These are phyloP conservation scores for Phodopus roborovskii DNA, from an alignment of 2,113 vertebrate genomes.

Conservation along the genomic window DNA sequence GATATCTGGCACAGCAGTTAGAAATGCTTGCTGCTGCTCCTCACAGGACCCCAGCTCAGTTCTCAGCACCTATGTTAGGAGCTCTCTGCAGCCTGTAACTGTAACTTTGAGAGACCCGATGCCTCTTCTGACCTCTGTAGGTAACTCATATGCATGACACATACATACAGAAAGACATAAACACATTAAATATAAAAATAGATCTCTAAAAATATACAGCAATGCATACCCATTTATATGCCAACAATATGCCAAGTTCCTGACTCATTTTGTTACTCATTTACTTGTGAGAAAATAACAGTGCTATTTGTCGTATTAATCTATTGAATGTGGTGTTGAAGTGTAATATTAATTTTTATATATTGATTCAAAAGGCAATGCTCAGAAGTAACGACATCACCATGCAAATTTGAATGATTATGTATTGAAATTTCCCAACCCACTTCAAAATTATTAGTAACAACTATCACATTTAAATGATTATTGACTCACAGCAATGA, in stretches of 20 bases:
- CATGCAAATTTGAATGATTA: constrained; percentile 62
- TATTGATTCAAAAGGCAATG: constrained; percentile 28
- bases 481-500: constrained; percentile 64
- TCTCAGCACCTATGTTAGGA: not conserved
- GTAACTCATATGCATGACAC: no score
- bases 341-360: constrained; percentile 65
- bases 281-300: not conserved
- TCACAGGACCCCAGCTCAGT: not conserved
- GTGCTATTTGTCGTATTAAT: constrained; percentile 7
- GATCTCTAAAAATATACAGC: not conserved
- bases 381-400: constrained; percentile 66
- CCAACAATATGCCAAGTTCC: not conserved
- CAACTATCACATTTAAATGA: constrained; percentile 70
- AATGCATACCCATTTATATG: not conserved
- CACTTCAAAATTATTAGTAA: not conserved
- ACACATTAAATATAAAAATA: not conserved
- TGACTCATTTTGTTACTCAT: not conserved
- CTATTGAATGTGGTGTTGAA: fast-evolving
- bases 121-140: not conserved
- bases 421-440: constrained; percentile 63
- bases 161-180: not conserved
- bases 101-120: no score
- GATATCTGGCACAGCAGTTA: not conserved
- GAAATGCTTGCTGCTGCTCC: not conserved
- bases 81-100: not conserved